Evolutionary conservation across 1,140 invertebrate genomes (phyloP), one percentile per base, ranked within the genome.

Genomic region (Platyscapa corneri): DNA sequence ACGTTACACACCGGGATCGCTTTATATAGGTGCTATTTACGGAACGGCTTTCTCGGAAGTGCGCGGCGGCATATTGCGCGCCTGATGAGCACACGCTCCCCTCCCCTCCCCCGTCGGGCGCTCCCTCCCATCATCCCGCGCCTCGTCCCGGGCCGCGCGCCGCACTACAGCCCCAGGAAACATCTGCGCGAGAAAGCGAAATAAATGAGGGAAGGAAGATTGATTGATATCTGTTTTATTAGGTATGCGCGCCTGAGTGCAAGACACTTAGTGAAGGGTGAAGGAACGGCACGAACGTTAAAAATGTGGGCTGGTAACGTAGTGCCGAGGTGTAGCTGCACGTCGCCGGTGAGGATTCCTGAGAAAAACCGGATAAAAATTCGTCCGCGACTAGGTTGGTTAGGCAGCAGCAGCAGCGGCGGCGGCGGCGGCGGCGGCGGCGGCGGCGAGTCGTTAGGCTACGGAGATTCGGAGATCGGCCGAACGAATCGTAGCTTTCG

Each of bases 11-110:
- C 83, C 42, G 83, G 84, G 70, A 86, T 83, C 83, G 82, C 75
- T 83, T 82, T 67, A 65, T 80, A 75, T 76, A 74, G 76, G 78
- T 34, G 77, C 77, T 87, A 87, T 87, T 87, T 87, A 87, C 83
- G 82, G 84, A 86, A 42, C 42, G 53, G 18, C 23, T 23, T 87
- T 87, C 84, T 81, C 53, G 64, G 87, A 84, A 87, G 49, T 60
- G 74, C 81, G 79, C 76, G 74, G 49, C 72, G 72, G 56, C 60
- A 79, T 79, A 79, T 64, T 79, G 77, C 30, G 34, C 34, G 56
- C 56, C 56, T 23, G 56, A 60, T 60, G 56, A 60, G 56, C 23
- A 60, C 56, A 60, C 56, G 56, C 30, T 32, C 42, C 6, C 27
- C 75, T 23, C n/a, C 6, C 37, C 34, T 34, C 37, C 67, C n/a